These are phyloP conservation scores for Euwallacea fornicatus DNA, from an alignment of 1,140 invertebrate species.

Conservation along the genomic window DNA sequence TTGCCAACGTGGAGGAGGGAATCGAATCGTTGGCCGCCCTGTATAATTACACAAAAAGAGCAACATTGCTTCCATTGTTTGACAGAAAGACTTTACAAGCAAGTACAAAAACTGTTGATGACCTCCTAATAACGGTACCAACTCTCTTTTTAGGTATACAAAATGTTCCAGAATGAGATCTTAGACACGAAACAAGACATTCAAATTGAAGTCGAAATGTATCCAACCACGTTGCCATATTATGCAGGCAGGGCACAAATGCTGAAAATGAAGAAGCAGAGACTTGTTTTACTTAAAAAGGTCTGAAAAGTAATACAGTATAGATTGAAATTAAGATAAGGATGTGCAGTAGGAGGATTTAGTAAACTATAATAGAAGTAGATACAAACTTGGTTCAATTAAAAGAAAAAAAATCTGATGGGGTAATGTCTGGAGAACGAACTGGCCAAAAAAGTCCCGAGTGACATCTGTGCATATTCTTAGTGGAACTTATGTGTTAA, in stretches of 20 bases:
- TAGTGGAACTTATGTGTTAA: no score
- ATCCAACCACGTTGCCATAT: constrained; percentile 66
- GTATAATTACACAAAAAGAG: constrained; percentile 68
- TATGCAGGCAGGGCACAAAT: constrained; percentile 71
- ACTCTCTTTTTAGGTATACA: constrained; percentile 65
- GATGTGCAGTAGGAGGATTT: no score
- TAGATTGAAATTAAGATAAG: neutral
- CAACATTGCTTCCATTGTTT: constrained; percentile 65
- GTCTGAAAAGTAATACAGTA: constrained; percentile 41
- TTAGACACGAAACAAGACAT: constrained; percentile 72
- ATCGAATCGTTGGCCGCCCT: constrained; percentile 69
- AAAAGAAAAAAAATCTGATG: no score
- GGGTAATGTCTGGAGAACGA: no score
- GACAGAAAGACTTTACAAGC: constrained; percentile 60
- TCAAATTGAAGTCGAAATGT: constrained; percentile 62
- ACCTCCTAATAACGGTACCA: no score
- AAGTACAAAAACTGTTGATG: neutral
- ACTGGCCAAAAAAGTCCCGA: no score
- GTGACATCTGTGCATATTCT: no score
- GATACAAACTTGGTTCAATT: no score
- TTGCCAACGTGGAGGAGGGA: constrained; percentile 73
- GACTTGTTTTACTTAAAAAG: constrained; percentile 63
- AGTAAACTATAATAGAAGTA: no score
- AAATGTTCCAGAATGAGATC: constrained; percentile 76
- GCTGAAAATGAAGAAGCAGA: constrained; percentile 63